These are phyloP conservation scores for Chrysomallon squamiferum DNA, from an alignment of 1,140 invertebrate species.

Conservation along the genomic window DNA sequence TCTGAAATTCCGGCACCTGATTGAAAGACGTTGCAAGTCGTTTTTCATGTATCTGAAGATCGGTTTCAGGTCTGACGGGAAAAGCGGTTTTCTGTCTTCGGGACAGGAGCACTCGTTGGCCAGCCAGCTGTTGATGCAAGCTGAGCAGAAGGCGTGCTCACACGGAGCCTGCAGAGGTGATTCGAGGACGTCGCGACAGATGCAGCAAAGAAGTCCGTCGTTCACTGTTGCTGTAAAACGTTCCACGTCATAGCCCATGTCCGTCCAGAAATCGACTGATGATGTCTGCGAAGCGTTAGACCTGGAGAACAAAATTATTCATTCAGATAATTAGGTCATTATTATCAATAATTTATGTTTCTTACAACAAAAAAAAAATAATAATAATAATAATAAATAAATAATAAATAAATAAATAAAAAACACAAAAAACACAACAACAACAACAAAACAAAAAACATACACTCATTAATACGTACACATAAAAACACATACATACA, in stretches of 20 bases:
- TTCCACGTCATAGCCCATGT: constrained; percentile 55
- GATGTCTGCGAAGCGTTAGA: constrained; percentile 20
- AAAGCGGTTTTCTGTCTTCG: constrained; percentile 43
- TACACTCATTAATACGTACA: background rate
- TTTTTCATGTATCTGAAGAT: constrained; percentile 55
- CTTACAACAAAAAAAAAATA: too few species aligned
- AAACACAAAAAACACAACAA: background rate
- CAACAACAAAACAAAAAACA: background rate
- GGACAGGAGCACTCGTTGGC: constrained; percentile 49
- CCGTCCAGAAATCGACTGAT: constrained; percentile 10
- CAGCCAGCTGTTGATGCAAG: constrained; percentile 49
- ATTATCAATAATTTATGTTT: background rate
- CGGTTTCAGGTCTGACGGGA: constrained; percentile 24
- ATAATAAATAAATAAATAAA: background rate
- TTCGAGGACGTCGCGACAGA: constrained; percentile 55
- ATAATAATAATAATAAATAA: too few species aligned
- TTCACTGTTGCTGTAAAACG: constrained; percentile 45
- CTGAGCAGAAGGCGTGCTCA: constrained; percentile 50
- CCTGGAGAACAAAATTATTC: background rate
- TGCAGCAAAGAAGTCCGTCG: constrained; percentile 53
- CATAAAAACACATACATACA: background rate
- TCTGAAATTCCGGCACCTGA: constrained; percentile 34
- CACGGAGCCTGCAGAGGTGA: constrained; percentile 54
- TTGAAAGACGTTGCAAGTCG: constrained; percentile 42
- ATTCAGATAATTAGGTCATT: background rate